These are phyloP conservation scores for Lindbergichthys nudifrons DNA, from an alignment of 2,797 vertebrate species.

Conservation along the genomic window DNA sequence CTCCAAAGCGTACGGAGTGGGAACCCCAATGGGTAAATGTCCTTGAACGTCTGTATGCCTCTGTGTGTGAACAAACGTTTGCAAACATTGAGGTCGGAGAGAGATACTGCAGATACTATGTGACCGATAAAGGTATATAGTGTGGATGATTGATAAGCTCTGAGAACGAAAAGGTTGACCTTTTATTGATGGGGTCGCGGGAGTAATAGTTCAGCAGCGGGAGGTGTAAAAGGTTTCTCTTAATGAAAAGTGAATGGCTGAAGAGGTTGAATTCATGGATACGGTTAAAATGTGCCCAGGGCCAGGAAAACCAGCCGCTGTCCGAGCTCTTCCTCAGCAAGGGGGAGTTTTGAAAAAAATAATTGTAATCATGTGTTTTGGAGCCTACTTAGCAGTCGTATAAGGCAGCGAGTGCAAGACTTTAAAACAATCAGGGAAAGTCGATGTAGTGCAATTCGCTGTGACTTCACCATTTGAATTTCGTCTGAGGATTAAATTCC, in stretches of 20 bases:
- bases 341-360: conserved; percentile 44
- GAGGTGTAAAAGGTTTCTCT: conserved; percentile 60
- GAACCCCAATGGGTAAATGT: conserved; percentile 94
- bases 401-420: conserved; percentile 18
- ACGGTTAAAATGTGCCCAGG: conserved; percentile 58
- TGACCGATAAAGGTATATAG: conserved; percentile 41
- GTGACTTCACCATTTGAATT: conserved; percentile 41
- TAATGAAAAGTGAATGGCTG: conserved; percentile 65
- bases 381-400: conserved; percentile 23
- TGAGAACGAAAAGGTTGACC: conserved; percentile 53
- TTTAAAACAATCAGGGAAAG: conserved; percentile 41
- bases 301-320: conserved; percentile 11
- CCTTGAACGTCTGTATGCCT: neutral
- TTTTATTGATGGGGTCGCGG: conserved; percentile 67
- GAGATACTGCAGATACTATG: conserved; percentile 32
- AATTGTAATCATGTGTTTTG: conserved; percentile 48
- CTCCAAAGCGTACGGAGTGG: conserved; percentile 98
- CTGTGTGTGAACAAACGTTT: neutral
- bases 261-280: conserved; percentile 69
- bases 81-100: conserved; percentile 11
- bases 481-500: conserved; percentile 41
- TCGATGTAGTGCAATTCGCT: conserved; percentile 45
- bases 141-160: conserved; percentile 52
- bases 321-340: conserved; percentile 2
- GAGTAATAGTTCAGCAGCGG: conserved; percentile 43